Conservation (phyloP, 2,113 vertebrate genomes). For the Odontophorus gujanensis region DNA sequence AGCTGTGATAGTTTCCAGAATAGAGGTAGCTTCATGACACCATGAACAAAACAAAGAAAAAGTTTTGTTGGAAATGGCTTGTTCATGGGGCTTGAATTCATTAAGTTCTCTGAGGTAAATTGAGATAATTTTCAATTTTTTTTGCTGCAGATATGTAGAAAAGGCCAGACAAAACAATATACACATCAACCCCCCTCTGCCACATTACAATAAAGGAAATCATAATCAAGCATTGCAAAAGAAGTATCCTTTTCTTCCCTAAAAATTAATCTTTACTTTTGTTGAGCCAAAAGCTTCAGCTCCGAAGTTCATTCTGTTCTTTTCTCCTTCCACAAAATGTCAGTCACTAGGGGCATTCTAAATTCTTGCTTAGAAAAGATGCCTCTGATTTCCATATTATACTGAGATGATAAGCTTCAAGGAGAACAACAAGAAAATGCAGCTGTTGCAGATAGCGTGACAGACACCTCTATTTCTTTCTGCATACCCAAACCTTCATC, state of each 20-base stretch:
- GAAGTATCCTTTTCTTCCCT: neutral
- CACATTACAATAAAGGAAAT: conserved; percentile 13
- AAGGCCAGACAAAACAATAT: conserved; percentile 23
- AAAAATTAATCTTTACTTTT: neutral
- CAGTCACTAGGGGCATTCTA: neutral
- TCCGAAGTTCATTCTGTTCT: neutral
- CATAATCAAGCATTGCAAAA: neutral
- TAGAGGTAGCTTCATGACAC: neutral
- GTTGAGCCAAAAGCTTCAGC: neutral
- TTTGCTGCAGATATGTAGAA: neutral
- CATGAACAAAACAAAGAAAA: conserved; percentile 14
- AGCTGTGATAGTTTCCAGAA: conserved; percentile 34
- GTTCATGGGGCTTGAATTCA: neutral
- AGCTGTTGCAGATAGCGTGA: neutral
- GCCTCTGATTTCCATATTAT: neutral
- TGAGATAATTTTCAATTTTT: conserved; percentile 40
- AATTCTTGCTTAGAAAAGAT: neutral
- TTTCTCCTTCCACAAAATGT: neutral
- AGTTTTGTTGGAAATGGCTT: conserved; percentile 1
- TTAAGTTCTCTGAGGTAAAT: conserved; percentile 30
- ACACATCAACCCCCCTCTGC: conserved; percentile 38
- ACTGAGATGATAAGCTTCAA: neutral
- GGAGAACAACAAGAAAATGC: neutral
- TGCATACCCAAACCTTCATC: neutral
- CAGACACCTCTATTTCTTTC: neutral